Conservation (phyloP, 1,140 invertebrate genomes). For the Cecropterus lyciades region DNA sequence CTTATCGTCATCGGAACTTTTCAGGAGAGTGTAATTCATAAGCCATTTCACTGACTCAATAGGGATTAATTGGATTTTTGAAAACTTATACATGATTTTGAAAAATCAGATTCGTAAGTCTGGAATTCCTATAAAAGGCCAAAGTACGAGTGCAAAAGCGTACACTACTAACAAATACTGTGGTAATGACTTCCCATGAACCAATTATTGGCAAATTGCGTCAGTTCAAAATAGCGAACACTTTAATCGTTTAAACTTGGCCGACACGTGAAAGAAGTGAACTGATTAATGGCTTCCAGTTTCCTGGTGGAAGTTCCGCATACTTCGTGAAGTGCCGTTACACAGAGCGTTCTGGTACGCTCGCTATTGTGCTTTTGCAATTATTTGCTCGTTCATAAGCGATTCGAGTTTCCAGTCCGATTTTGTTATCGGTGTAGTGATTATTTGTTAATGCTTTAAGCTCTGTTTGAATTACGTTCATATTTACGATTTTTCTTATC, state of each 20-base stretch:
- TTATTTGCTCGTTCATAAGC: background rate
- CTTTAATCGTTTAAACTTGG: slow-evolving; percentile 48
- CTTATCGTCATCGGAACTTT: too few relatives aligned
- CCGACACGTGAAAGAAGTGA: slow-evolving; percentile 47
- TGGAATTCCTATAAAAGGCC: too few relatives aligned
- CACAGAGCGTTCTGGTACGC: background rate
- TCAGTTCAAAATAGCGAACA: slow-evolving; percentile 41
- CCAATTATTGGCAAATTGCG: slow-evolving; percentile 9
- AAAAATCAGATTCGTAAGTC: too few relatives aligned
- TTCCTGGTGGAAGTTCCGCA: slow-evolving; percentile 38
- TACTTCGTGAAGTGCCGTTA: slow-evolving; percentile 17
- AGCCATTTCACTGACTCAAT: too few relatives aligned
- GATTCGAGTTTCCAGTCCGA: background rate
- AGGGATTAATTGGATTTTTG: too few relatives aligned
- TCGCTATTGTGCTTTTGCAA: background rate
- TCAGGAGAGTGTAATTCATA: too few relatives aligned
- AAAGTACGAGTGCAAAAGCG: too few relatives aligned
- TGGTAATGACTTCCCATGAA: background rate
- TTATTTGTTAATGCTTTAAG: background rate
- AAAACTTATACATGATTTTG: too few relatives aligned
- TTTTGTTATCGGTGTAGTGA: background rate
- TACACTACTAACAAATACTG: background rate
- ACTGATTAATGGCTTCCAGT: slow-evolving; percentile 51
- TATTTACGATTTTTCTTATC: too few relatives aligned
- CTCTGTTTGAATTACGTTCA: too few relatives aligned